Evolutionary conservation across 2,797 vertebrate genomes (phyloP), one percentile per base, ranked within the genome.

Genomic region (Alosa sapidissima): DNA sequence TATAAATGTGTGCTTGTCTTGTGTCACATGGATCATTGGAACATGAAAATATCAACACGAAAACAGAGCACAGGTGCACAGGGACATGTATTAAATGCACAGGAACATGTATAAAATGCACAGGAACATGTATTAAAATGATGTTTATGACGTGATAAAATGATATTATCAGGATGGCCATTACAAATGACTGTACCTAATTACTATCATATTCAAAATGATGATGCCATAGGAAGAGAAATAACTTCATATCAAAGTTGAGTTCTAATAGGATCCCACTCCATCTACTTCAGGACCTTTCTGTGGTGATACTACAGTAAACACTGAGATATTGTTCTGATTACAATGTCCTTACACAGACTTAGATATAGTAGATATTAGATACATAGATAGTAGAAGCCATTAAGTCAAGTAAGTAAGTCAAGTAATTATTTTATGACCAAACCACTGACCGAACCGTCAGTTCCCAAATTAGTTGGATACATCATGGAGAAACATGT

Each of bases 1-100:
- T 78, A 45, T 21, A 8, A 47, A 45, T 78, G 72, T 45, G 3
- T 78, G 19, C 36, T 72, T 19, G 72, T 5, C 36, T 47, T 19
- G 36, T 47, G 72, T 78, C 72, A 78, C 72, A 78, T 78, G 72
- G 5, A 9, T 19, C 41, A 47, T 5, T 78, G 41, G 68, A 41
- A 75, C 36, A 36, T 41, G 68, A 78, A 62, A n/a, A 45, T 47
- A 47, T n/a, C 72, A 78, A 78, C 72, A 78, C 47, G 36, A 78
- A 47, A 78, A 33, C 41, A 4, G 3, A 36, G 33, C 33, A 72
- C 28, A 41, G 16, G 36, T 72, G 68, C 16, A 5, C 2, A 5
- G 33, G 33, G 19, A 72, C 68, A 72, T 72, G 33, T 36, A 36
- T 3, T 36, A 41, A 41, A 41, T 28, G 33, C 33, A 72, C 28